Evolutionary conservation across 92 coral and sea anemone species (phyloP), one percentile per base, ranked within the genome.

Genomic region (Epizoanthus rinbou): DNA sequence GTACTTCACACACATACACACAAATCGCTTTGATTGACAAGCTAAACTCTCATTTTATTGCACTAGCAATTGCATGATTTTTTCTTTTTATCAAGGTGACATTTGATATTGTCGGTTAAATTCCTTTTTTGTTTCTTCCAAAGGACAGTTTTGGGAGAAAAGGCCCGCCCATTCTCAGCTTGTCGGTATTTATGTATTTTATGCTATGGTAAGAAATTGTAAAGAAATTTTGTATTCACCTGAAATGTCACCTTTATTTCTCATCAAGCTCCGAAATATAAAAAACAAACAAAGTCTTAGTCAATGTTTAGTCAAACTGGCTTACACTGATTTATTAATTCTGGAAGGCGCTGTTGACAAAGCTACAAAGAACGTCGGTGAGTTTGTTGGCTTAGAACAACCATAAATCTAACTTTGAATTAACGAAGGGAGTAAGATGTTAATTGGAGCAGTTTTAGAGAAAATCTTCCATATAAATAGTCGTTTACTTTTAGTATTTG

Each of bases 301-400:
- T 76, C 90, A 33, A 64, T 93, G 94, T 93, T 93, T 93, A 86
- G 90, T 88, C 91, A 93, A 84, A 76, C 79, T 72, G 89, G 67
- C 84, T 75, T 90, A 43, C 62, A 52, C 85, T 86, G 47, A 71
- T 69, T 81, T 78, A 78, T 88, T 88, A 85, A 73, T 74, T 88
- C 81, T 64, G 78, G 86, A 64, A 88, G 72, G 83, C 84, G 75
- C 67, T 91, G 92, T 93, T 93, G 97, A 93, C 97, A 93, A 85
- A 57, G 62, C 16, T 39, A 52, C 56, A 78, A 47, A 60, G 41
- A 62, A 62, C 65, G n/a, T 67, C 73, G 41, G 47, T 33, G 73
- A n/a, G 47, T 67, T 60, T 62, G 62, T 78, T 78, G 82, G 82
- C 64, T 78, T 23, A 76, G 68, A 22, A 67, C 81, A 76, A 76